phyloP scores from a whole-genome alignment of 2,113 vertebrate genomes.

The Abramis brama region DNA sequence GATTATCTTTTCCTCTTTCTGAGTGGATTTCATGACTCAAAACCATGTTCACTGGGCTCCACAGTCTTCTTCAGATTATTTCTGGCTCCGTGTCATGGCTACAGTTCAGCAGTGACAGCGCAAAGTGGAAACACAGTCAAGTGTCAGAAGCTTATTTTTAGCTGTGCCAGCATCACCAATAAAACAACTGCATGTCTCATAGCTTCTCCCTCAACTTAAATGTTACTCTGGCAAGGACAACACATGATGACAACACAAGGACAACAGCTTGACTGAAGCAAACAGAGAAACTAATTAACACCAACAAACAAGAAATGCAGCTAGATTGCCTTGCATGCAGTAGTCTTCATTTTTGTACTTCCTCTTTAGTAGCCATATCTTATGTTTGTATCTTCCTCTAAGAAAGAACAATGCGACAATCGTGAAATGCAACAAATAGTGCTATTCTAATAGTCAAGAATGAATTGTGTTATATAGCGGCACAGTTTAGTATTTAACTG shows the following conservation, averaged over 20 bases:
- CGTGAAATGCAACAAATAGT: slow-evolving; percentile 47
- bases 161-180: slow-evolving; percentile 70
- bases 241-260: not conserved
- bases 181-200: slow-evolving; percentile 66
- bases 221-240: slow-evolving; percentile 53
- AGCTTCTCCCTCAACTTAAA: slow-evolving; percentile 57
- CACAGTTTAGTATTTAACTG: not conserved
- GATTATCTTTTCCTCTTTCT: slow-evolving; percentile 49
- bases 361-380: slow-evolving; percentile 22
- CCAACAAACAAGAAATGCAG: not conserved
- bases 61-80: slow-evolving; percentile 72
- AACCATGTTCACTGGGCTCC: slow-evolving; percentile 59
- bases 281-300: slow-evolving; percentile 22
- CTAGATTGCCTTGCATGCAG: not conserved
- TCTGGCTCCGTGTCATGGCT: slow-evolving; percentile 67
- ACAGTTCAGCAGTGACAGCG: slow-evolving; percentile 68
- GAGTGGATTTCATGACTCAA: slow-evolving; percentile 65
- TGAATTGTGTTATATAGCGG: not conserved
- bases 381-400: slow-evolving; percentile 15
- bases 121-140: slow-evolving; percentile 80
- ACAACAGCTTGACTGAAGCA: not conserved
- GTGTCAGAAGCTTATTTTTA: slow-evolving; percentile 79
- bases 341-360: slow-evolving; percentile 8
- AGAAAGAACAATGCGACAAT: slow-evolving; percentile 34
- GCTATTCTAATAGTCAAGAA: slow-evolving; percentile 26